A percentile compares a stretch with the other conserved stretches of the same genome.
Conservation (phyloP, 1,140 invertebrate species). For the Mercenaria mercenaria region DNA sequence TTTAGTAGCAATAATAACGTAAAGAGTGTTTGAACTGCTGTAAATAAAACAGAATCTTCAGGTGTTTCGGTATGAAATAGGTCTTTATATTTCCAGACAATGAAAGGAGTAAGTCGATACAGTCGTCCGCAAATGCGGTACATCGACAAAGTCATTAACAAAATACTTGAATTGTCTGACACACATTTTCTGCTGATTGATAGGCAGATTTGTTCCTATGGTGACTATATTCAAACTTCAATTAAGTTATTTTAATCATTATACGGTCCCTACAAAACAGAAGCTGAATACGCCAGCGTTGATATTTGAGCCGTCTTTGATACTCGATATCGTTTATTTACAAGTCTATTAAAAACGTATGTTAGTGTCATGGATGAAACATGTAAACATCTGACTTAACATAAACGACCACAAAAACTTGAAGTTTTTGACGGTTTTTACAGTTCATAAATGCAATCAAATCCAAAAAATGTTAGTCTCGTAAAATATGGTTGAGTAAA, state of each 20-base stretch:
- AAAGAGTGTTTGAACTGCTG: too few relatives aligned
- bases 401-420: background rate
- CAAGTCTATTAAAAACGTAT: constrained; percentile 2
- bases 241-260: background rate
- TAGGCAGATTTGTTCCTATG: background rate
- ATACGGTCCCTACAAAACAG: background rate
- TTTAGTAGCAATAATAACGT: too few relatives aligned
- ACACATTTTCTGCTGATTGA: background rate
- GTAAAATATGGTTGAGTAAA: constrained; percentile 7
- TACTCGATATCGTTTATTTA: background rate
- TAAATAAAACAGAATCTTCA: too few relatives aligned
- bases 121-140: too few relatives aligned
- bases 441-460: background rate
- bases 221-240: background rate
- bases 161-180: background rate
- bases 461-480: background rate
- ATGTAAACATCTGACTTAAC: background rate
- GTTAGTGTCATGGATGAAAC: background rate
- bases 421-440: background rate
- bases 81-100: too few relatives aligned
- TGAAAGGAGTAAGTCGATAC: too few relatives aligned
- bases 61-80: too few relatives aligned
- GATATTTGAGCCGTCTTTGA: background rate
- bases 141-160: too few relatives aligned
- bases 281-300: background rate